Evolutionary conservation across 2,113 vertebrate species (phyloP), one percentile per base, ranked within the genome.

Genomic region (Oryzias celebensis): DNA sequence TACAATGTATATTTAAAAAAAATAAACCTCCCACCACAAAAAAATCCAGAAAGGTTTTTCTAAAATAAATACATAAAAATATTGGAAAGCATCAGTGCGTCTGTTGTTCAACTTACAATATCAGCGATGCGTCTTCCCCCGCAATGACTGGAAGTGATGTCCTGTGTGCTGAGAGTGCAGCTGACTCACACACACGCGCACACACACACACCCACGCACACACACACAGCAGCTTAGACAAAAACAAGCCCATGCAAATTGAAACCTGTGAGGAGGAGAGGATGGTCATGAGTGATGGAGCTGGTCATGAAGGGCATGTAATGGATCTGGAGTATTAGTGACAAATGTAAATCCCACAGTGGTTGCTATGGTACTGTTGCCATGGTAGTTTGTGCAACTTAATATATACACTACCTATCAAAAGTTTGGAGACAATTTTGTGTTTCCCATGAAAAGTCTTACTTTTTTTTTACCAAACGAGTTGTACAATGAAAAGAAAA

Each of bases 311-410:
- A 66, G 82, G 67, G 16, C 72, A 24, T 61, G 63, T 66, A 65
- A 68, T 60, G 71, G 69, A 56, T 62, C 59, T 58, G 76, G 73
- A 77, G 62, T 73, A 78, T 67, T 71, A 78, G 64, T 60, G 80
- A 54, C 75, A 81, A 72, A 83, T 81, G 78, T 52, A 77, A 65
- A 61, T 60, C 72, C 78, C 71, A 58, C 36, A 47, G 28, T 28
- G 44, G 89, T 92, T 92, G 85, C 86, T 75, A 77, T 73, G 90
- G 82, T 65, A 88, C 75, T 2, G 87, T 90, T 86, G 52, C 89
- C 71, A 87, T 65, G 82, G 76, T 55, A 75, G 75, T 45, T 65
- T 72, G 76, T 66, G 70, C 17, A 47, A 44, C 12, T 14, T 15
- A 44, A 44, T 15, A 44, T 3, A 44, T 4, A 44, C 43, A 14